These are phyloP conservation scores for Uria aalge DNA, from an alignment of 2,113 vertebrate species.

Conservation along the genomic window DNA sequence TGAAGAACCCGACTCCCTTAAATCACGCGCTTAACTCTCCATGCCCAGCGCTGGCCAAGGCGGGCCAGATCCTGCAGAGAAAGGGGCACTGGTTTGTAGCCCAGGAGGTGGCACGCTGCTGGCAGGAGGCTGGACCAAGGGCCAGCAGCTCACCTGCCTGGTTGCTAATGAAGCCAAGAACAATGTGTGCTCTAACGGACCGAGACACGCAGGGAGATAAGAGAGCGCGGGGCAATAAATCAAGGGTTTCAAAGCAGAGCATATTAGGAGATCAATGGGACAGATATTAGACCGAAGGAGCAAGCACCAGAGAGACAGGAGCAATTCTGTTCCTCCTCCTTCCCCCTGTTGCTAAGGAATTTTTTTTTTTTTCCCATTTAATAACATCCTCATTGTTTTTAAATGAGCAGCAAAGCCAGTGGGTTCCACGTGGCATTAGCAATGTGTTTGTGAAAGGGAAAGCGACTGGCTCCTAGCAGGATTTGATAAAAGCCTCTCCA, in stretches of 20 bases:
- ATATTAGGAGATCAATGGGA: slow-evolving; percentile 33
- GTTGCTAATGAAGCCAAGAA: background rate
- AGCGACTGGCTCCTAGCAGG: slow-evolving; percentile 29
- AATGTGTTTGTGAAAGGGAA: slow-evolving; percentile 51
- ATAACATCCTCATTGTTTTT: slow-evolving; percentile 55
- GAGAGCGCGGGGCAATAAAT: background rate
- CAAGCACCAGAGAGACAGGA: background rate
- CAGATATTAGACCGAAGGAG: slow-evolving; percentile 21
- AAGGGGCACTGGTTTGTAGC: background rate
- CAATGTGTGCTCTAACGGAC: background rate
- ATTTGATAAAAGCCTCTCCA: slow-evolving; percentile 67
- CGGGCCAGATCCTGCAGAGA: background rate
- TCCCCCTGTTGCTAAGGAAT: background rate
- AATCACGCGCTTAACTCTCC: background rate
- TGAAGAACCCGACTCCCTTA: background rate
- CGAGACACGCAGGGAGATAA: background rate
- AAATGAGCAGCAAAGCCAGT: slow-evolving; percentile 41
- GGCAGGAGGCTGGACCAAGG: background rate
- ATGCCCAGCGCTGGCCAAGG: background rate
- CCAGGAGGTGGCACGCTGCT: background rate
- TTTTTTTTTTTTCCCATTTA: background rate
- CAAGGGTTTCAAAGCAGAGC: slow-evolving; percentile 22
- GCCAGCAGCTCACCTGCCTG: background rate
- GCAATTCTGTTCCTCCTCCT: background rate
- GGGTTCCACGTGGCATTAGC: slow-evolving; percentile 38